These are phyloP conservation scores for Megaustenia siamemsis DNA, from an alignment of 2,888 invertebrate species.

Conservation along the genomic window DNA sequence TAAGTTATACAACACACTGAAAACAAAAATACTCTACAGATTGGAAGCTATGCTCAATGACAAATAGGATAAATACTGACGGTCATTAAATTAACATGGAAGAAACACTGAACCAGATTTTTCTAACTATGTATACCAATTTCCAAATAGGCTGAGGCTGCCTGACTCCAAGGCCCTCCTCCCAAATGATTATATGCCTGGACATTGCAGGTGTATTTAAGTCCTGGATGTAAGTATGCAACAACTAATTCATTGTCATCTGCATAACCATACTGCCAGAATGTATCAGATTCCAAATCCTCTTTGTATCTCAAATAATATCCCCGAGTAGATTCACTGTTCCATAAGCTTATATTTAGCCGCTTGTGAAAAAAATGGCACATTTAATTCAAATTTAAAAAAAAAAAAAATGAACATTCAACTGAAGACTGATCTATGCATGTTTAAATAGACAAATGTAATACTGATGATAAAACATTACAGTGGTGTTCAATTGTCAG, in stretches of 20 bases:
- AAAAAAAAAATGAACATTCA: not conserved
- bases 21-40: not conserved
- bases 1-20: not conserved
- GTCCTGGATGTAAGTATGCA: constrained; percentile 56
- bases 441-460: not conserved
- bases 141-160: constrained; percentile 64
- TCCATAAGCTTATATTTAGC: constrained; percentile 61
- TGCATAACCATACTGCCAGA: constrained; percentile 56
- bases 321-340: constrained; percentile 60
- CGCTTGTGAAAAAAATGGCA: constrained; percentile 56
- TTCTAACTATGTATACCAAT: constrained; percentile 62
- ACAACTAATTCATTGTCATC: constrained; percentile 43
- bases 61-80: not conserved
- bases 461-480: too few species aligned
- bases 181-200: constrained; percentile 97
- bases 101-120: not conserved
- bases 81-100: constrained; percentile 1
- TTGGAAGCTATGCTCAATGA: constrained; percentile 24
- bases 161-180: constrained; percentile 83
- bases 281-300: constrained; percentile 50
- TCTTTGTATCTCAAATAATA: constrained; percentile 58
- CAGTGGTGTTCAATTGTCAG: too few species aligned
- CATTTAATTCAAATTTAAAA: not conserved
- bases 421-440: not conserved
- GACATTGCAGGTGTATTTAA: constrained; percentile 90